A percentile compares a stretch with the other conserved stretches of the same genome.
Evolutionary conservation across 1,140 invertebrate species (phyloP).

Genomic region (Trichoplusia ni): DNA sequence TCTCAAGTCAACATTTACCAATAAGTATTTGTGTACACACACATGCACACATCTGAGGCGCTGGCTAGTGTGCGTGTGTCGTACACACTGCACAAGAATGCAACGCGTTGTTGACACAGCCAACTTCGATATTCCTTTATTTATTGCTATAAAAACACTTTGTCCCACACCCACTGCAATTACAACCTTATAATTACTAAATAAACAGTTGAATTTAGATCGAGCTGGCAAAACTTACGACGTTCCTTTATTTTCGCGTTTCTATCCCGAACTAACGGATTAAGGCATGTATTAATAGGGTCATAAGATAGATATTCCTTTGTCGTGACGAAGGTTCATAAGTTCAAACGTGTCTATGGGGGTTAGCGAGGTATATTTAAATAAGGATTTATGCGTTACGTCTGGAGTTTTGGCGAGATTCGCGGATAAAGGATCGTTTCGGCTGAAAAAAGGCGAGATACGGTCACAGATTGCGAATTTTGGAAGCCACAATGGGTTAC

Average conservation of each 20-base stretch:
- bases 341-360: slow-evolving; percentile 21
- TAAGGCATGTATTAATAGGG: not conserved
- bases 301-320: slow-evolving; percentile 25
- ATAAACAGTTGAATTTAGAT: slow-evolving; percentile 25
- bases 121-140: slow-evolving; percentile 81
- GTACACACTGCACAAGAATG: slow-evolving; percentile 77
- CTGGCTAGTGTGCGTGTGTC: slow-evolving; percentile 51
- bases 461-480: slow-evolving; percentile 50
- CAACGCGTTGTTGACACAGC: slow-evolving; percentile 80
- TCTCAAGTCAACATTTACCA: slow-evolving; percentile 74
- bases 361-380: slow-evolving; percentile 69
- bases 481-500: slow-evolving; percentile 51
- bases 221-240: slow-evolving; percentile 35
- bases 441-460: slow-evolving; percentile 69
- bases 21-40: slow-evolving; percentile 78
- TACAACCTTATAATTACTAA: slow-evolving; percentile 32
- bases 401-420: slow-evolving; percentile 78
- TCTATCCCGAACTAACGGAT: slow-evolving; percentile 15
- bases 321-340: not conserved
- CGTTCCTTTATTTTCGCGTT: slow-evolving; percentile 28
- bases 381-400: slow-evolving; percentile 79
- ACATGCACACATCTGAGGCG: slow-evolving; percentile 43
- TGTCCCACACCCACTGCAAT: slow-evolving; percentile 32
- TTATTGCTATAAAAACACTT: slow-evolving; percentile 80
- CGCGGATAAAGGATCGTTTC: slow-evolving; percentile 69